Evolutionary conservation across 2,888 invertebrate genomes (phyloP).

Genomic region (Deilephila porcellus): DNA sequence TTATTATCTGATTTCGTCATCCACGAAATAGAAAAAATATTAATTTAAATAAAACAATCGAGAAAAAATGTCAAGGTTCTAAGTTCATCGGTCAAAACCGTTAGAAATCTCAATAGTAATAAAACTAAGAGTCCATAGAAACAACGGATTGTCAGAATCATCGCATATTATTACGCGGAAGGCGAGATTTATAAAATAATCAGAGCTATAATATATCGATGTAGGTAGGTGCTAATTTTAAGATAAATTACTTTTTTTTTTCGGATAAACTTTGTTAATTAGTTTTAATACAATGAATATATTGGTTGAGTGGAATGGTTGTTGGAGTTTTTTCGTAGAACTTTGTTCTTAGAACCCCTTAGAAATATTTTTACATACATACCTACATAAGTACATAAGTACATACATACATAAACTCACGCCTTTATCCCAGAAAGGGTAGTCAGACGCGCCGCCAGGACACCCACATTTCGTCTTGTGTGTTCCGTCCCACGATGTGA

Average conservation of each 20-base stretch:
- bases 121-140: neutral
- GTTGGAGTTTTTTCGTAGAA: too few relatives aligned
- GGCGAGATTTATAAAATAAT: neutral
- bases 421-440: too few relatives aligned
- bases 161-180: neutral
- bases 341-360: too few relatives aligned
- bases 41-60: slow-evolving; percentile 15
- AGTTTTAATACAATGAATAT: too few relatives aligned
- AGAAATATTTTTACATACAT: too few relatives aligned
- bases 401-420: too few relatives aligned
- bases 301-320: too few relatives aligned
- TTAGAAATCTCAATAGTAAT: neutral
- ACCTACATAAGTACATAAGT: too few relatives aligned
- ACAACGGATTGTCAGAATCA: neutral
- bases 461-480: too few relatives aligned
- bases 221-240: neutral
- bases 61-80: slow-evolving; percentile 6
- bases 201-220: neutral
- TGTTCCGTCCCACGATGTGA: too few relatives aligned
- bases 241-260: neutral
- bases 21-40: neutral
- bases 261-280: too few relatives aligned
- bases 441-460: too few relatives aligned
- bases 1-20: neutral
- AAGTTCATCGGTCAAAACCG: slow-evolving; percentile 3